phyloP scores from a whole-genome alignment of 2,888 invertebrate genomes.

The Drosophila leonis region DNA sequence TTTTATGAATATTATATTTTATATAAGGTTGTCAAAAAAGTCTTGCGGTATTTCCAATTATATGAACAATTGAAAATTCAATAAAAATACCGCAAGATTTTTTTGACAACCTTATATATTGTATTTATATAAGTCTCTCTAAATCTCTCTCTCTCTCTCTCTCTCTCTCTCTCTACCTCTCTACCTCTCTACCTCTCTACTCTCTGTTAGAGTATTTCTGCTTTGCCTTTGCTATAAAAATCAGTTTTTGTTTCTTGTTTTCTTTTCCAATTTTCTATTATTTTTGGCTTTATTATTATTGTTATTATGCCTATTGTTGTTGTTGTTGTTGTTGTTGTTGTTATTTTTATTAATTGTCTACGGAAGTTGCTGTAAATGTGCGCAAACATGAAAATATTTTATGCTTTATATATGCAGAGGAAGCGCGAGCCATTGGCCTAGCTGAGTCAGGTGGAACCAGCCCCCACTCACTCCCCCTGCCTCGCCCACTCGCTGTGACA shows the following conservation, averaged over 20 bases:
- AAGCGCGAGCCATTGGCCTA: conserved; percentile 24
- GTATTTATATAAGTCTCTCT: too few species aligned
- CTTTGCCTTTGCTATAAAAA: background rate
- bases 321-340: conserved; percentile 32
- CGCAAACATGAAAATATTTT: conserved; percentile 72
- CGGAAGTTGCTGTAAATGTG: conserved; percentile 77
- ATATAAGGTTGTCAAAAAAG: too few species aligned
- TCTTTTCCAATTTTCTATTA: conserved; percentile 15
- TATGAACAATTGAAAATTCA: too few species aligned
- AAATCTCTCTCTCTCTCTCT: too few species aligned
- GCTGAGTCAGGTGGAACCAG: conserved; percentile 4
- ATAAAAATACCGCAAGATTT: too few species aligned
- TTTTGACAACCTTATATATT: too few species aligned
- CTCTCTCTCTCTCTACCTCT: too few species aligned
- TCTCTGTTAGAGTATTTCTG: background rate
- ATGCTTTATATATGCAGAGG: conserved; percentile 41
- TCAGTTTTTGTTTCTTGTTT: background rate
- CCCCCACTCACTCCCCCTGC: background rate
- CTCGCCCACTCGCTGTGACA: background rate
- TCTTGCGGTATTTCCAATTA: too few species aligned
- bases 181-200: too few species aligned
- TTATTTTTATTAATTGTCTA: conserved; percentile 65
- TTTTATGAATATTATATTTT: background rate
- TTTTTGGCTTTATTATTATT: conserved; percentile 28
- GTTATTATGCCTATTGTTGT: conserved; percentile 21